These are phyloP conservation scores for Hylyphantes graminicola DNA, from an alignment of 1,140 invertebrate genomes.

Conservation along the genomic window DNA sequence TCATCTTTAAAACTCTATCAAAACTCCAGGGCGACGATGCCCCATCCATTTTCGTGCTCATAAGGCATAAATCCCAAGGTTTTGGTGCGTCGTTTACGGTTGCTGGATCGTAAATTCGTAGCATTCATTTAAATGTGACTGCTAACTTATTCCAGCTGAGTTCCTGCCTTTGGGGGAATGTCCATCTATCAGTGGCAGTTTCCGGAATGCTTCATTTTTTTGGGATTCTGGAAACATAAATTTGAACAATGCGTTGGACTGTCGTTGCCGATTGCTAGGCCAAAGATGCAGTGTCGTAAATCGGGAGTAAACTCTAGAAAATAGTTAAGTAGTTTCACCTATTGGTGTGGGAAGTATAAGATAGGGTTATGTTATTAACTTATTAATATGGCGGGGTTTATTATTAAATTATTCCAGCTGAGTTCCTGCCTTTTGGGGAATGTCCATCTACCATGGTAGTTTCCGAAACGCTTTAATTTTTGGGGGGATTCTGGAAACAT, in stretches of 20 bases:
- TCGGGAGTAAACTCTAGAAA: too few species aligned
- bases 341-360: too few species aligned
- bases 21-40: conserved; percentile 34
- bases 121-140: conserved; percentile 58
- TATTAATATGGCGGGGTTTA: too few species aligned
- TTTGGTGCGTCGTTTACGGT: conserved; percentile 27
- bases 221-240: conserved; percentile 35
- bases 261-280: conserved; percentile 14
- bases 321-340: too few species aligned
- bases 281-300: not conserved
- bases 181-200: conserved; percentile 43
- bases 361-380: too few species aligned
- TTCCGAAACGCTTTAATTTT: conserved; percentile 31
- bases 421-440: conserved; percentile 24
- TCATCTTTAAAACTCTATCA: conserved; percentile 48
- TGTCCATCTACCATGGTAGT: conserved; percentile 37
- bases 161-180: conserved; percentile 18
- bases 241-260: conserved; percentile 24
- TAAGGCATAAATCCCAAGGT: conserved; percentile 33
- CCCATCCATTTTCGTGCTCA: conserved; percentile 35
- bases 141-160: conserved; percentile 52
- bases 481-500: conserved; percentile 23
- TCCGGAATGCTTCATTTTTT: conserved; percentile 31
- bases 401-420: conserved; percentile 51
- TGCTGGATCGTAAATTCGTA: conserved; percentile 34